Conservation (phyloP, 1,140 invertebrate species). For the Scaptomyza montana region DNA sequence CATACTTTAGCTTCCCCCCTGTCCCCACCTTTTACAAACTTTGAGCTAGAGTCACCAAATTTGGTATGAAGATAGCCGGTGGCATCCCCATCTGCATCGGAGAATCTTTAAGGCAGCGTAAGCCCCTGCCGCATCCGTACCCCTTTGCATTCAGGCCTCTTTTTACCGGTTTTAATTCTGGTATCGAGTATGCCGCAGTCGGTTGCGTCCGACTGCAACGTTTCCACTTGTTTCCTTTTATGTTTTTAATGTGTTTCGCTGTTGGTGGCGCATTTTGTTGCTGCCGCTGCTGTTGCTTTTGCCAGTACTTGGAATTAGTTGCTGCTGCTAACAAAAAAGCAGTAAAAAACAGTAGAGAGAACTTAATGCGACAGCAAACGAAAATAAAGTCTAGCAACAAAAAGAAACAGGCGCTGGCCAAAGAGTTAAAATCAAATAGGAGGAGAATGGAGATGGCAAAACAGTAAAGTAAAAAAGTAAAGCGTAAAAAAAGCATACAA, state of each 20-base stretch:
- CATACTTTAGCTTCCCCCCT: too few relatives aligned
- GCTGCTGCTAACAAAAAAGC: slow-evolving; percentile 46
- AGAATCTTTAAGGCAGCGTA: too few relatives aligned
- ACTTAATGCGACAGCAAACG: slow-evolving; percentile 39
- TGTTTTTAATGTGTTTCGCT: slow-evolving; percentile 50
- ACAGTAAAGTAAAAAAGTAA: slow-evolving; percentile 10
- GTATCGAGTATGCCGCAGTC: too few relatives aligned
- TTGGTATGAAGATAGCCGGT: too few relatives aligned
- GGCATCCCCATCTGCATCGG: too few relatives aligned
- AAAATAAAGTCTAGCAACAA: slow-evolving; percentile 31
- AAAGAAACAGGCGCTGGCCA: slow-evolving; percentile 29
- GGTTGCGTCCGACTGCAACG: too few relatives aligned
- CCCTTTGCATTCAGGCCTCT: too few relatives aligned
- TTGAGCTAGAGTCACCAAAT: too few relatives aligned
- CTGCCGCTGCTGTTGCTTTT: slow-evolving; percentile 12
- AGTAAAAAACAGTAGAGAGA: slow-evolving; percentile 25
- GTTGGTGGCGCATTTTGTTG: slow-evolving; percentile 36
- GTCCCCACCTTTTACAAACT: too few relatives aligned
- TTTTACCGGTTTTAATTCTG: too few relatives aligned
- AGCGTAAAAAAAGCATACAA: slow-evolving; percentile 17
- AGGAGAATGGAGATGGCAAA: not conserved
- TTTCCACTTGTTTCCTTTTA: too few relatives aligned
- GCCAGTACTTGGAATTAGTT: slow-evolving; percentile 48
- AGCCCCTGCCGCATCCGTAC: too few relatives aligned
- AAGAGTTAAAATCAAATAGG: not conserved